Evolutionary conservation across 2,888 invertebrate genomes (phyloP), one percentile per base, ranked within the genome.

Genomic region (Asteroscopus sphinx): DNA sequence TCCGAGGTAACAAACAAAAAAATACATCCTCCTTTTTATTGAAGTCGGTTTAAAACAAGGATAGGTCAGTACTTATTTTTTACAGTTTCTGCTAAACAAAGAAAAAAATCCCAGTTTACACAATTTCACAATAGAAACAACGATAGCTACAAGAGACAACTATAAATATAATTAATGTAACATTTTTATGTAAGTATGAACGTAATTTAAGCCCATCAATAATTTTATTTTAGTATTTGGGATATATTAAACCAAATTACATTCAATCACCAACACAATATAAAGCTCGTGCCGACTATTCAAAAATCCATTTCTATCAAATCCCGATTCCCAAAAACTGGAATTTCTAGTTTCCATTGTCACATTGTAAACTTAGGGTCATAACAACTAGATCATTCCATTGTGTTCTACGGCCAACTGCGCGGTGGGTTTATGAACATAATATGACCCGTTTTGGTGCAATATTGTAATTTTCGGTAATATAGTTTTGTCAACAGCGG

Each of bases 391-490:
- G 94, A 91, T 88, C 91, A 89, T 52, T 82, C 83, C 69, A 78
- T 87, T 89, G 81, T 86, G 79, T 57, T 49, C 61, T 44, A 63
- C 82, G 81, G 71, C 79, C 85, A 82, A 82, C 84, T 81, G 88
- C 86, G 89, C 86, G 88, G 88, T 86, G 87, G 85, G 80, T 70
- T 76, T 70, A 88, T 85, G 91, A 88, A 91, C 82, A 83, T 83
- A 83, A 81, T 83, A 90, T 89, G 86, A 82, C 81, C 82, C 85
- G 87, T 84, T 82, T 90, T 87, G 83, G 89, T 83, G 84, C 86
- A 92, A 93, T 93, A 92, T 94, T 94, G 92, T 91, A 90, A 92
- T 94, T 86, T 91, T 91, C 88, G 94, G 94, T 94, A 91, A 93
- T 92, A 92, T 76, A 92, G 93, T 93, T 94, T 94, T 92, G 94